Evolutionary conservation across 2,797 vertebrate genomes (phyloP).

Genomic region (Uromys caudimaculatus): DNA sequence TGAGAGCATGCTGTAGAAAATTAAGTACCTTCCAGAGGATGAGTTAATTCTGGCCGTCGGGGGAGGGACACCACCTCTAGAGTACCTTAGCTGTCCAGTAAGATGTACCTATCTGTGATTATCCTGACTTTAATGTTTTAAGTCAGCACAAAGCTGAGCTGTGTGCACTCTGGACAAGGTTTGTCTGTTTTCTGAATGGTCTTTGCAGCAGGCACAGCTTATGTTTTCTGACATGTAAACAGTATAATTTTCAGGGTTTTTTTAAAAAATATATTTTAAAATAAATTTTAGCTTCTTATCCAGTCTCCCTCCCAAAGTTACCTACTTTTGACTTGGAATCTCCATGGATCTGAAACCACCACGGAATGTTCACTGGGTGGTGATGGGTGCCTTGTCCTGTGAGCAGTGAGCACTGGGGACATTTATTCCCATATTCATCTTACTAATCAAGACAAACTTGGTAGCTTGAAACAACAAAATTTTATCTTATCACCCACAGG

Average conservation of each 20-base stretch:
- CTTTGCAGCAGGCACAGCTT: neutral
- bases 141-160: neutral
- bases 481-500: neutral
- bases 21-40: slow-evolving; percentile 82
- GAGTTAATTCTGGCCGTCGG: neutral
- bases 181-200: neutral
- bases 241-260: neutral
- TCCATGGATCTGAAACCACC: neutral
- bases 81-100: neutral
- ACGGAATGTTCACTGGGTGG: neutral
- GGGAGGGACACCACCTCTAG: neutral
- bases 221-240: neutral
- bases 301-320: neutral
- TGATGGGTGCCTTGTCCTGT: neutral
- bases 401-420: neutral
- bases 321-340: neutral
- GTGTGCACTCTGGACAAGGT: neutral
- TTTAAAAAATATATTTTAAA: neutral
- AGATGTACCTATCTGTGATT: neutral
- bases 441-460: neutral
- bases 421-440: neutral
- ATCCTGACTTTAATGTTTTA: neutral
- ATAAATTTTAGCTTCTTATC: neutral
- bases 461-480: neutral
- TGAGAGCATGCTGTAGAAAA: slow-evolving; percentile 89